These are phyloP conservation scores for Epirrhoe tristata DNA, from an alignment of 2,888 invertebrate species.

Conservation along the genomic window DNA sequence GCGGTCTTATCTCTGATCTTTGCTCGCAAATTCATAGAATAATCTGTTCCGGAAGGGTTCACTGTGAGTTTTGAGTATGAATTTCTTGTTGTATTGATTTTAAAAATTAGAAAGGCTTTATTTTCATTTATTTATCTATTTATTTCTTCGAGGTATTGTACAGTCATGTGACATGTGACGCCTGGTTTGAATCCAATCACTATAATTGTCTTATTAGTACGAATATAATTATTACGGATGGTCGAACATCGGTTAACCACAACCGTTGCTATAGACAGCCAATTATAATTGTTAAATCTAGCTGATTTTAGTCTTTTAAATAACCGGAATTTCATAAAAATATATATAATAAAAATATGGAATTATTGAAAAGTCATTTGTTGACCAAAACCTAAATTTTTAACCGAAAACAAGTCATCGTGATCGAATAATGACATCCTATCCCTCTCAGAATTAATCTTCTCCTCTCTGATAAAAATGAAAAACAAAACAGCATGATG, in stretches of 20 bases:
- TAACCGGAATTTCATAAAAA: neutral
- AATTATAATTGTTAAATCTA: slow-evolving; percentile 8
- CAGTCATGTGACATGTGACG: too few species aligned
- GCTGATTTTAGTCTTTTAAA: neutral
- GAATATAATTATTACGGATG: slow-evolving; percentile 1
- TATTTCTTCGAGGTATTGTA: too few species aligned
- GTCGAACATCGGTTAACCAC: slow-evolving; percentile 12
- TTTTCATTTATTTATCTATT: neutral
- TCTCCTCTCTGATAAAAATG: too few species aligned
- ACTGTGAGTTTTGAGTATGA: slow-evolving; percentile 3
- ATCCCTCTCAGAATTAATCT: too few species aligned
- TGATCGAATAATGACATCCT: too few species aligned
- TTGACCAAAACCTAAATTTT: too few species aligned
- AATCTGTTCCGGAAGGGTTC: slow-evolving; percentile 39
- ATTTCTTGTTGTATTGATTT: neutral
- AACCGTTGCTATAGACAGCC: slow-evolving; percentile 9
- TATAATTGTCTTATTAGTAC: slow-evolving; percentile 12
- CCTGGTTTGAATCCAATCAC: neutral
- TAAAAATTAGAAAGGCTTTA: neutral
- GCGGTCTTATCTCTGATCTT: slow-evolving; percentile 43
- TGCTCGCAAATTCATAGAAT: slow-evolving; percentile 39
- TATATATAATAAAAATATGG: too few species aligned
- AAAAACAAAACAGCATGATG: too few species aligned
- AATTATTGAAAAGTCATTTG: too few species aligned
- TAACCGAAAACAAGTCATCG: too few species aligned